Conservation (phyloP, 1,140 invertebrate genomes). For the Drosophila cardini region DNA sequence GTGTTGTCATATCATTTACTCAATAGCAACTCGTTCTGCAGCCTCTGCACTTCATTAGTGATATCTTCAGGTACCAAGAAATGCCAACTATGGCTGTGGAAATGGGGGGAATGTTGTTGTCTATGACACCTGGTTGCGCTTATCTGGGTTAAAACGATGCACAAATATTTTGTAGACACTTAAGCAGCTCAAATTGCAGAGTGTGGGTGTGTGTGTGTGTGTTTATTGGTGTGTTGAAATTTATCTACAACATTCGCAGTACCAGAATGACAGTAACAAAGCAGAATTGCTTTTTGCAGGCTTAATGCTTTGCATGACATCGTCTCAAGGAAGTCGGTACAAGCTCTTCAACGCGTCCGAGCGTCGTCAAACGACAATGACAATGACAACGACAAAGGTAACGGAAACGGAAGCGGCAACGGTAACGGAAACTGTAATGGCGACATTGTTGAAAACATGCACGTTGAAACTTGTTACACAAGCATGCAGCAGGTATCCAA, state of each 20-base stretch:
- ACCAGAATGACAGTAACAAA: conserved; percentile 35
- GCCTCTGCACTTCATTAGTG: conserved; percentile 49
- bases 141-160: conserved; percentile 67
- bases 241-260: conserved; percentile 67
- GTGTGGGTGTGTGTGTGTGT: conserved; percentile 13
- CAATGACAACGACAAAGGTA: conserved; percentile 8
- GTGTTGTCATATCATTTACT: conserved; percentile 51
- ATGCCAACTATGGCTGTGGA: conserved; percentile 5
- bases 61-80: conserved; percentile 7
- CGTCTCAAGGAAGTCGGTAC: neutral
- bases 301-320: conserved; percentile 72
- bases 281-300: conserved; percentile 37
- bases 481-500: conserved; percentile 34
- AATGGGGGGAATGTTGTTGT: neutral
- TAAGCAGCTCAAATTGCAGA: conserved; percentile 58
- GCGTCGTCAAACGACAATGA: conserved; percentile 41
- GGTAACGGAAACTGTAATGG: conserved; percentile 57
- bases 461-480: conserved; percentile 77
- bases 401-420: conserved; percentile 26
- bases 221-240: conserved; percentile 49
- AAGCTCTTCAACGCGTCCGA: conserved; percentile 49
- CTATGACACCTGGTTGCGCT: conserved; percentile 26
- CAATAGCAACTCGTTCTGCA: conserved; percentile 1
- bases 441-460: conserved; percentile 79
- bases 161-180: conserved; percentile 70